Evolutionary conservation across 1,140 invertebrate species (phyloP), one percentile per base, ranked within the genome.

Genomic region (Pseudachorutes palmiensis): DNA sequence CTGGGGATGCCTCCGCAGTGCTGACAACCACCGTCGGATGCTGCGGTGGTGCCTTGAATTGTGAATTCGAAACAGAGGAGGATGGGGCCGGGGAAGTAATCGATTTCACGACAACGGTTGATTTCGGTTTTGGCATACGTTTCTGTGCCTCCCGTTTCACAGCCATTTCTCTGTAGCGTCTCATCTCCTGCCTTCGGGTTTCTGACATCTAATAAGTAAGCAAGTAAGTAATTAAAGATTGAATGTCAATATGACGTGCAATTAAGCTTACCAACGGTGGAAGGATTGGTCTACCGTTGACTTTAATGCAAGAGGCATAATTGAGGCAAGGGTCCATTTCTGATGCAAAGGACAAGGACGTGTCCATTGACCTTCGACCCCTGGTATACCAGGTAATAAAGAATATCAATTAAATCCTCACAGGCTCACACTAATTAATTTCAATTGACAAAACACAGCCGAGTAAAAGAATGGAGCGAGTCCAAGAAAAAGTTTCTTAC

Each of bases 241-340:
- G 51, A 55, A 24, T n/a, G n/a, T n/a, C n/a, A 55, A 12, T 19
- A 5, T 55, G 12, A 9, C 36, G 36, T 45, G 19, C 9, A 19
- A 12, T 45, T 12, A 45, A 12, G 36, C 78, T 79, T 79, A 86
- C 84, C 75, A 86, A 49, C 22, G 85, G 85, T 62, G 85, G 83
- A 68, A 86, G 75, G 73, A 86, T 83, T 64, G 82, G 80, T 64
- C 79, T 75, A 24, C 83, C 83, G 72, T 82, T 81, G 72, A 86
- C 79, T 80, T 82, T 83, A 51, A 85, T 83, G 73, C 81, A 81
- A 22, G 83, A 84, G 5, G 31, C 59, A 33, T 61, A 61, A 55
- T 14, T 14, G 9, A n/a, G 51, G 22, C 36, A 41, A 41, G 19
- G 5, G 36, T 41, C 36, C 19, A 9, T 41, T 19, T 41, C 36